phyloP scores from a whole-genome alignment of 2,888 invertebrate genomes.

The Tachina lurida region DNA sequence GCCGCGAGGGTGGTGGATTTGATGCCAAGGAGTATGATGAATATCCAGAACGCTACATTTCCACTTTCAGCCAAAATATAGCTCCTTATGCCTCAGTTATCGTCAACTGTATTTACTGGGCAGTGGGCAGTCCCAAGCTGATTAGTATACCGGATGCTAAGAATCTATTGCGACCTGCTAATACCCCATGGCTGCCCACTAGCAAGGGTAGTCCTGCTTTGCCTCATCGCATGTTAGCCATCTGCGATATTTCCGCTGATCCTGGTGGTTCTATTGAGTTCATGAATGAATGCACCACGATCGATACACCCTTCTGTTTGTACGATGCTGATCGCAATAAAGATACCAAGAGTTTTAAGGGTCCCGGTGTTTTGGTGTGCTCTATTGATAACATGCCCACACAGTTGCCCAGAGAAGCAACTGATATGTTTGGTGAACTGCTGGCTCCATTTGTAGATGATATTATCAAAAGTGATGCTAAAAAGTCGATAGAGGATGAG shows the following conservation, averaged over 20 bases:
- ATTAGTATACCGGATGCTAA: slow-evolving; percentile 99
- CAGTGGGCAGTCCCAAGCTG: slow-evolving; percentile 96
- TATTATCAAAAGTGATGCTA: slow-evolving; percentile 93
- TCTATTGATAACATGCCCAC: slow-evolving; percentile 99
- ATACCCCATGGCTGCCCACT: slow-evolving; percentile 96
- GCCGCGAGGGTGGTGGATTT: slow-evolving; percentile 96
- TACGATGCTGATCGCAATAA: slow-evolving; percentile 99
- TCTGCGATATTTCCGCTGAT: slow-evolving; percentile 99
- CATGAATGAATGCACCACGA: slow-evolving; percentile 99
- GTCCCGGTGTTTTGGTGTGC: slow-evolving; percentile 98
- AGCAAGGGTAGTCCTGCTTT: slow-evolving; percentile 93
- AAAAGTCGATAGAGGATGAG: slow-evolving; percentile 90
- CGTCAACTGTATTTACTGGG: slow-evolving; percentile 99
- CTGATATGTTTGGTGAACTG: slow-evolving; percentile 98
- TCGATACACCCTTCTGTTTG: slow-evolving; percentile 99
- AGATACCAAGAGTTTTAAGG: slow-evolving; percentile 97
- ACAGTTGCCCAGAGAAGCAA: slow-evolving; percentile 97
- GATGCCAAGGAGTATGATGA: slow-evolving; percentile 94
- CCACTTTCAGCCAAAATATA: slow-evolving; percentile 97
- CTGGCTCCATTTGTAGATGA: slow-evolving; percentile 94
- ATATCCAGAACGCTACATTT: slow-evolving; percentile 96
- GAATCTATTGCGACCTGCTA: slow-evolving; percentile 92
- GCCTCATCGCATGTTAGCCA: slow-evolving; percentile 95
- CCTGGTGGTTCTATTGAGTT: slow-evolving; percentile 99
- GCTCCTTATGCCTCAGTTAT: slow-evolving; percentile 99